Base-by-base conservation (phyloP, 1,140 invertebrate genomes). In the Pachypsylla venusta region DNA sequence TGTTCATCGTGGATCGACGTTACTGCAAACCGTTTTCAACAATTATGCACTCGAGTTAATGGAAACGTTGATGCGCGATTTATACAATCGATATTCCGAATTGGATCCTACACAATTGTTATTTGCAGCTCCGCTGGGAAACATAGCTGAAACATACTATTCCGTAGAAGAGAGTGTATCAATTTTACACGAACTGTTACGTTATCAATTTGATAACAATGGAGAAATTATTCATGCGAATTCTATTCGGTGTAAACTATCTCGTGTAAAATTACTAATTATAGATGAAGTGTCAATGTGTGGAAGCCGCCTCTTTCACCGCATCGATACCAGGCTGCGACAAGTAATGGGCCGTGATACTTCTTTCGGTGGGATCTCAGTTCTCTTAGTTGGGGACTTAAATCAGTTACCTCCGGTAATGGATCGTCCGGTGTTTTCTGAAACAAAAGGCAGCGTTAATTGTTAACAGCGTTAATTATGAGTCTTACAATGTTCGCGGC, bases 211-310 rank as follows among this genome's bases (percentile, higher is more conserved):
- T 56, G 26, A 39, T 35, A 28, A 57, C 22, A 22, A 57, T 35
- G 16, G 2, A 16, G 56, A 62, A 55, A 42, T 14, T 27, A 12
- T 59, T 13, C 12, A 56, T n/a, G 58, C 59, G n/a, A 66, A 67
- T 54, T 60, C 56, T 16, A 56, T 69, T 7, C 20, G 61, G 58
- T 25, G 19, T 20, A 62, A 61, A 55, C 62, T 67, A 12, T 59
- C 42, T 26, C 30, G 68, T 55, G 42, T 67, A 16, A 66, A 69
- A 65, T 25, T 70, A 24, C 28, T 72, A 22, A 71, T 73, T 24
- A 70, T 73, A 56, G 70, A 73, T 63, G 70, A 73, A 66, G 66
- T 72, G 26, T 68, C 66, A 19, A 70, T 71, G 70, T 65, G 70
- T n/a, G 67, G 68, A 25, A 24, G 59, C 22, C 62, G 35, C 48